Evolutionary conservation across 2,888 invertebrate species (phyloP).

Genomic region (Rhaphigaster nebulosa): DNA sequence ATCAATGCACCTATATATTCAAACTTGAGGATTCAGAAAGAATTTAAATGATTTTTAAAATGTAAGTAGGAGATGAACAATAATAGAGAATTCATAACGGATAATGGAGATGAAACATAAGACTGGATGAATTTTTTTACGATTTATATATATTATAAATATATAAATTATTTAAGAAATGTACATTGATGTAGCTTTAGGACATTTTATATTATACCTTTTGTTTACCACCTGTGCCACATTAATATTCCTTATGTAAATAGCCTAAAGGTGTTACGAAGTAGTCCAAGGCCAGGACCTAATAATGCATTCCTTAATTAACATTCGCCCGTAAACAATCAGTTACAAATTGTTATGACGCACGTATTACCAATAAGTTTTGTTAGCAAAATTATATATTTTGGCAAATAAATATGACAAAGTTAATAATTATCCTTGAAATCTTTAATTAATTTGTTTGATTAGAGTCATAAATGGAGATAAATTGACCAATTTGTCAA

Average conservation of each 20-base stretch:
- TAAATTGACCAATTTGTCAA: not conserved
- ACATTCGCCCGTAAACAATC: slow-evolving; percentile 32
- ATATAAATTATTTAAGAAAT: no score
- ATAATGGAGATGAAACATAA: no score
- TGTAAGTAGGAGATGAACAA: no score
- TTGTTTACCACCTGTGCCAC: slow-evolving; percentile 26
- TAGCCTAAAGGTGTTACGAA: not conserved
- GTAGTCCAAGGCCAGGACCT: slow-evolving; percentile 24
- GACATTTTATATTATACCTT: not conserved
- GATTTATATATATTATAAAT: no score
- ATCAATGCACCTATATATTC: no score
- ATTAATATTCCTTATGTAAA: slow-evolving; percentile 28
- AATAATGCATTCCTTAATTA: slow-evolving; percentile 12
- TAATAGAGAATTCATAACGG: no score
- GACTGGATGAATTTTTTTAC: no score
- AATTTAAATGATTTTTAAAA: no score
- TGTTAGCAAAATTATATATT: not conserved
- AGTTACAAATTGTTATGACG: slow-evolving; percentile 17
- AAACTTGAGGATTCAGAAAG: no score
- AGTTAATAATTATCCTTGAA: not conserved
- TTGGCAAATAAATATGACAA: not conserved
- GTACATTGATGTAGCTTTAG: not conserved
- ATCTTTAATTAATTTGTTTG: not conserved
- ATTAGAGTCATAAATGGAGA: not conserved
- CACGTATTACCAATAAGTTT: not conserved